Evolutionary conservation across 2,797 vertebrate species (phyloP).

Genomic region (Antennarius maculatus): DNA sequence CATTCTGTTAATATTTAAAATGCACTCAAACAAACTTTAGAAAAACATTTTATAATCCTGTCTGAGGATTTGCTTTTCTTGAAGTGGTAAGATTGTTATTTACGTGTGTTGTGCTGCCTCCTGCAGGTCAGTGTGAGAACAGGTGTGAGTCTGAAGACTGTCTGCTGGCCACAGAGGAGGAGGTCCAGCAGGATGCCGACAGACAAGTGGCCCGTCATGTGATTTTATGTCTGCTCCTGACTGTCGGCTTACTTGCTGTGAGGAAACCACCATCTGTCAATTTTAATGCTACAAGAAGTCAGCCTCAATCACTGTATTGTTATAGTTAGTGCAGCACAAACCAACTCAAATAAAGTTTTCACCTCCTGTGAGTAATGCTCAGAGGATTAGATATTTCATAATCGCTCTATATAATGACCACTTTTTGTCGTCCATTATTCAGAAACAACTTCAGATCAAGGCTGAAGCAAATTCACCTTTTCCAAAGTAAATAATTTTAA

Average conservation of each 20-base stretch:
- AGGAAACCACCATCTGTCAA: slow-evolving; percentile 65
- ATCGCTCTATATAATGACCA: too few relatives aligned
- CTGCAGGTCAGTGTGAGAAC: slow-evolving; percentile 84
- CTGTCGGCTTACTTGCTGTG: slow-evolving; percentile 91
- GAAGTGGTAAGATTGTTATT: background rate
- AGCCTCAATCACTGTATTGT: slow-evolving; percentile 29
- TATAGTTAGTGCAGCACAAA: slow-evolving; percentile 34
- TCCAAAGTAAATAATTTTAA: too few relatives aligned
- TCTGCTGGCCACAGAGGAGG: slow-evolving; percentile 87
- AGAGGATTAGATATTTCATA: too few relatives aligned
- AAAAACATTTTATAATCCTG: background rate
- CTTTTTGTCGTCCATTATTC: too few relatives aligned
- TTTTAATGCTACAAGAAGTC: slow-evolving; percentile 18
- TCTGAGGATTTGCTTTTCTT: background rate
- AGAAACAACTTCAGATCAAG: too few relatives aligned
- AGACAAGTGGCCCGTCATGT: slow-evolving; percentile 89
- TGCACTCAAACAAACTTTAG: background rate
- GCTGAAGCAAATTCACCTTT: too few relatives aligned
- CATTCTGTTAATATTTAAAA: background rate
- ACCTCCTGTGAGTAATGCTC: background rate
- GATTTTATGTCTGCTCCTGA: slow-evolving; percentile 87
- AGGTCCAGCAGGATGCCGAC: slow-evolving; percentile 84
- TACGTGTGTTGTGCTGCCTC: slow-evolving; percentile 38
- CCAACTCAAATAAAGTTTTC: slow-evolving; percentile 38
- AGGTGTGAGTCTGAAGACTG: slow-evolving; percentile 86